These are phyloP conservation scores for Drosophila kepulauana DNA, from an alignment of 1,140 invertebrate species.

Conservation along the genomic window DNA sequence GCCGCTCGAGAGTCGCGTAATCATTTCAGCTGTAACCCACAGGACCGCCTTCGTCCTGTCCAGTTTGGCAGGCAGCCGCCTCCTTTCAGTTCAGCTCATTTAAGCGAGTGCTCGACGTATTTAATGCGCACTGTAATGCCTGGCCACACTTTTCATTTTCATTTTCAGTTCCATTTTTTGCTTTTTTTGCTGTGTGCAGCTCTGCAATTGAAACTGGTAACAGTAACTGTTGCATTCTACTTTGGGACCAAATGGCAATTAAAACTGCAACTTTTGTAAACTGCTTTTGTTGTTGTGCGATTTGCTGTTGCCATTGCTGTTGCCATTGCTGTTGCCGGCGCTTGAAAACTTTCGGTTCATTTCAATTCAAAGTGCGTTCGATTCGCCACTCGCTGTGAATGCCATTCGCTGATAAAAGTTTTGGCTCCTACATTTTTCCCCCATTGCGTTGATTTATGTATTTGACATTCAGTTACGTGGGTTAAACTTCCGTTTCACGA, in stretches of 20 bases:
- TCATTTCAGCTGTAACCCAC: conserved; percentile 36
- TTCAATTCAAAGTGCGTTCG: conserved; percentile 39
- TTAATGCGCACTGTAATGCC: conserved; percentile 19
- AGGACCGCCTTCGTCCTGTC: neutral
- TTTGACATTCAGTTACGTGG: conserved; percentile 22
- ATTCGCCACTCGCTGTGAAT: conserved; percentile 22
- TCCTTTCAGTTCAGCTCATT: conserved; percentile 39
- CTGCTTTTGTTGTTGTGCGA: neutral
- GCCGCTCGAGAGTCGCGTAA: conserved; percentile 31
- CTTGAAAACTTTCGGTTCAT: conserved; percentile 39
- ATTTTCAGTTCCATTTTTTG: neutral
- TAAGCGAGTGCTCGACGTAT: conserved; percentile 33
- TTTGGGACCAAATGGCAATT: conserved; percentile 41
- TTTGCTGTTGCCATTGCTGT: conserved; percentile 3
- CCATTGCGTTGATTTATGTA: conserved; percentile 23
- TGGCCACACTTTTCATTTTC: conserved; percentile 17
- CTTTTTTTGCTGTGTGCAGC: neutral
- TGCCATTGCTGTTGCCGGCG: conserved; percentile 12
- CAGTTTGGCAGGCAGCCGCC: conserved; percentile 1
- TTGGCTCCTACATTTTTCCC: conserved; percentile 10
- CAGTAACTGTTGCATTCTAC: conserved; percentile 40
- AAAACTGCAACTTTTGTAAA: conserved; percentile 33
- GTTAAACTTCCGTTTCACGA: conserved; percentile 19
- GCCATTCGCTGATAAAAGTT: conserved; percentile 23
- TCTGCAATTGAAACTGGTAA: conserved; percentile 2